Evolutionary conservation across 2,113 vertebrate species (phyloP), one percentile per base, ranked within the genome.

Genomic region (Dolichotis patagonum): DNA sequence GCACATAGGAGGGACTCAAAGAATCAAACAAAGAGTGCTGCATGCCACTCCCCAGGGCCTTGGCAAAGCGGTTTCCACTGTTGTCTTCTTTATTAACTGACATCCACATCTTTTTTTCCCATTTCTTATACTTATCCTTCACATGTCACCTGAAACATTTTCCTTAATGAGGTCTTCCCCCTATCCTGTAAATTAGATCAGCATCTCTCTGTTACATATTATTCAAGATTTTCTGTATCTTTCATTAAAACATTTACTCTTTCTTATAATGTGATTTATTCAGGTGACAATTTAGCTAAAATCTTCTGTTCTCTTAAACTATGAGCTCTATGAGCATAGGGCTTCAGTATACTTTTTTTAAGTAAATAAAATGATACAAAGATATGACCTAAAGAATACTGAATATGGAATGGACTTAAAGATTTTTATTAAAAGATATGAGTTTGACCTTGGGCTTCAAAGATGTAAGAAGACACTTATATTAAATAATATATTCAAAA

Each of bases 381-480:
- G 30, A 32, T 41, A 43, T 4, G 54, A 1, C 1, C n/a, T 71
- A 84, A 89, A 82, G n/a, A 91, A 85, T 54, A 32, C 6, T 73
- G 24, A 95, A 20, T n/a, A 8, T 92, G 46, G 10, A 46, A 58
- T 73, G 26, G 26, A 49, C 85, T 85, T 56, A 63, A 24, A 58
- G 52, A 73, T 43, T 17, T 67, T 32, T 86, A 73, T 91, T 71
- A 56, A 93, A 95, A 82, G 17, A 35, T 43, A 85, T 2, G 22
- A 7, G 17, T 88, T 96, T 91, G 43, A 90, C 20, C 20, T 77
- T 77, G 65, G 41, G 14, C 54, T 91, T 93, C 67, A 71, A 91
- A 87, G 60, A 84, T 69, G 4, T 24, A 92, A 71, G 30, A 67
- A 49, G 22, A 77, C 69, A 35, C 8, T 90, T 83, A 46, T 13